Evolutionary conservation across 2,797 vertebrate species (phyloP), one percentile per base, ranked within the genome.

Genomic region (Sternarchorhynchus goeldii): DNA sequence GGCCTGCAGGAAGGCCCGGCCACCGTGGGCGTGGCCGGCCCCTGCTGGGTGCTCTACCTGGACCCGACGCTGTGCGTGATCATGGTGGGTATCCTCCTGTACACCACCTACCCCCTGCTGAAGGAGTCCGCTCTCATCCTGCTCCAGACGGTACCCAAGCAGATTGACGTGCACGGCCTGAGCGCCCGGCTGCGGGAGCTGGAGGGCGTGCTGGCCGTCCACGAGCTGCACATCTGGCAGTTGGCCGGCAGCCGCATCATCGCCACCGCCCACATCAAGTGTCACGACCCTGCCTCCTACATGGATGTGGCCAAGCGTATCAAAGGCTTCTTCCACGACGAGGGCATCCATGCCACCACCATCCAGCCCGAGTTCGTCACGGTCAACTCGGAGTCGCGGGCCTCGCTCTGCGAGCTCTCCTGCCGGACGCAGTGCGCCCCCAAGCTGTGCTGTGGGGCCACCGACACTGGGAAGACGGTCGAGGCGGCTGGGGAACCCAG

Each of bases 71-170:
- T 99, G 50, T 99, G 98, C 85, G 58, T 99, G 87, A 96, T 96
- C 56, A 99, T 99, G 97, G 96, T 99, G 76, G 85, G 93, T 83
- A 98, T 99, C 86, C 93, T 99, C 77, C 90, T 99, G 39, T 99
- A 99, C 73, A 99, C 96, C 29, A 99, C 98, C 34, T 99, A 97
- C 82, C 98, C 98, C 0, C 90, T 99, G 73, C 94, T 99, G 79
- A 98, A 98, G 88, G 97, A 99, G 89, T 99, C 98, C 0, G 96
- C 97, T 7, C 98, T 99, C 79, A 99, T 99, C 89, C 94, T 99
- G 83, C 92, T 99, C 0, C 98, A 99, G 91, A 99, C 97, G 5
- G 98, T 99, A 79, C 98, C 98, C 75, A 98, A 99, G 86, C 97
- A 99, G 87, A 95, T 99, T 85, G 95, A 99, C 86, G 95, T 99